Conservation (phyloP, 2,797 vertebrate genomes). For the Hypotaenidia philippensis region DNA sequence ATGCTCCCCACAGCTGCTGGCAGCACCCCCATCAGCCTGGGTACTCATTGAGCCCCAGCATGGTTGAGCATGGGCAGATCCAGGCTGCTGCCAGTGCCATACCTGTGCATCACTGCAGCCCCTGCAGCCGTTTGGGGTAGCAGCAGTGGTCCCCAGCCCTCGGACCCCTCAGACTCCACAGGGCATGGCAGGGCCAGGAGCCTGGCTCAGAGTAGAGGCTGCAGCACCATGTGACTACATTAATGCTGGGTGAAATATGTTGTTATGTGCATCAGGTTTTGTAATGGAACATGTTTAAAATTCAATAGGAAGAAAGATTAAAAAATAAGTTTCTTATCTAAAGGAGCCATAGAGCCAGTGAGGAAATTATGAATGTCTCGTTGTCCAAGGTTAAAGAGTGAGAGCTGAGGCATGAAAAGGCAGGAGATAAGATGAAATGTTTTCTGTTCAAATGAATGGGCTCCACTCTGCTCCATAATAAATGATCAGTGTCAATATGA, state of each 20-base stretch:
- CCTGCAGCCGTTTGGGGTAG: fast-evolving
- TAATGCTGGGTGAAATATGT: background rate
- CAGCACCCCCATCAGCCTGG: fast-evolving
- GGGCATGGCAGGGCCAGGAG: background rate
- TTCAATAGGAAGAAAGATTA: conserved; percentile 65
- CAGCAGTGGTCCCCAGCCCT: background rate
- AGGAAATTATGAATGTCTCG: conserved; percentile 70
- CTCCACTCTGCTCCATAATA: conserved; percentile 71
- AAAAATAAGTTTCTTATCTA: conserved; percentile 76
- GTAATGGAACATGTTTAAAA: conserved; percentile 61
- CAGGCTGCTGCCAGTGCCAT: background rate
- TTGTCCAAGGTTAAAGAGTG: conserved; percentile 78
- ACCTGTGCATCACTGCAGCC: background rate
- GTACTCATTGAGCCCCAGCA: fast-evolving
- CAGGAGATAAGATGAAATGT: conserved; percentile 75
- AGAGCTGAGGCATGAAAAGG: conserved; percentile 70
- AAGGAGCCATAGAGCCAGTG: conserved; percentile 59
- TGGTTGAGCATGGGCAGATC: fast-evolving
- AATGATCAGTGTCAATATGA: conserved; percentile 78
- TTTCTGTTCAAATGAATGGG: conserved; percentile 78
- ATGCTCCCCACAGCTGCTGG: fast-evolving
- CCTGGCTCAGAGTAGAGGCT: background rate
- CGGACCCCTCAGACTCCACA: fast-evolving
- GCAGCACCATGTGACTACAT: background rate
- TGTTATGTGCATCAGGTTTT: conserved; percentile 55